These are phyloP conservation scores for Siniperca obscura DNA, from an alignment of 2,797 vertebrate species.

Conservation along the genomic window DNA sequence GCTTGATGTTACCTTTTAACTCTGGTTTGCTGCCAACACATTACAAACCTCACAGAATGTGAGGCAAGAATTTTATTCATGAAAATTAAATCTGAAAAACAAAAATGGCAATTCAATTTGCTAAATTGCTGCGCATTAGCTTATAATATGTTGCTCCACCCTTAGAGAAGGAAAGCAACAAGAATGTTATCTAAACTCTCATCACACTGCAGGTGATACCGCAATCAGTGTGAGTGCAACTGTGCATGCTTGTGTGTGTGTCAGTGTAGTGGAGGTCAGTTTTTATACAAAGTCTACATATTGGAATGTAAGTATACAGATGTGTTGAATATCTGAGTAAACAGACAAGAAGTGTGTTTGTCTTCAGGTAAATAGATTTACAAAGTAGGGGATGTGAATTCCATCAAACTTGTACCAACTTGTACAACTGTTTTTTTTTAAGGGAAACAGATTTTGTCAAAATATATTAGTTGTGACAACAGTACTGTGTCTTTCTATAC, in stretches of 20 bases:
- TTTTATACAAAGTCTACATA: constrained; percentile 1
- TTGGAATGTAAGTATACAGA: constrained; percentile 33
- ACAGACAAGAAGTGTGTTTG: constrained; percentile 47
- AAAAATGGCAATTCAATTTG: not conserved
- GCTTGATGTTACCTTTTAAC: not conserved
- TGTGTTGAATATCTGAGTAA: constrained; percentile 56
- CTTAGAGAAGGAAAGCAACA: not conserved
- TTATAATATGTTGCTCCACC: not conserved
- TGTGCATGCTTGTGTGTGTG: not conserved
- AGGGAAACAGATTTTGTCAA: not conserved
- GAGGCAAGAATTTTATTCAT: not conserved
- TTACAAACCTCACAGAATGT: not conserved
- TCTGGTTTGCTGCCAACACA: too few relatives aligned
- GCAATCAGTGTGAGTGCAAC: not conserved
- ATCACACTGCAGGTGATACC: not conserved
- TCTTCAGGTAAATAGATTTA: constrained; percentile 36
- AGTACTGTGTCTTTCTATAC: not conserved
- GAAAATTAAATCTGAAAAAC: not conserved
- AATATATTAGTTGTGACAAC: not conserved
- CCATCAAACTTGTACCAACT: not conserved
- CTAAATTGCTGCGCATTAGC: not conserved
- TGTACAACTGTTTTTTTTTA: too few relatives aligned
- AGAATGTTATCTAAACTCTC: not conserved
- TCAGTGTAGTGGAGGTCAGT: not conserved
- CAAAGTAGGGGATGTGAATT: constrained; percentile 3